Conservation (phyloP, 2,113 vertebrate species). For the Taurulus bubalis region DNA sequence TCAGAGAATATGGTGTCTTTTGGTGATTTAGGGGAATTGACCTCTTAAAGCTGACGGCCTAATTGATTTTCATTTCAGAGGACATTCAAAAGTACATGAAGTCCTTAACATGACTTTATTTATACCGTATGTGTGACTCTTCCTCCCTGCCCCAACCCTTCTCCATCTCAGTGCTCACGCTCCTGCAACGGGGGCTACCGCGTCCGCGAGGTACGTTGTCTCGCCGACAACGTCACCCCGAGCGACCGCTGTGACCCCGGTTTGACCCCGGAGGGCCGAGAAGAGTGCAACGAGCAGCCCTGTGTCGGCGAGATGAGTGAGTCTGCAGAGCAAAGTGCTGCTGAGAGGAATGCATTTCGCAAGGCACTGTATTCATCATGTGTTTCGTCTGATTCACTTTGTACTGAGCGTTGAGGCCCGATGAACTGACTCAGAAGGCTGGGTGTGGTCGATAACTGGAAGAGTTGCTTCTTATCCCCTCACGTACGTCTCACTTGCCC, state of each 20-base stretch:
- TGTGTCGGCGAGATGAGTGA: conserved; percentile 77
- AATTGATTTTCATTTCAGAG: too few relatives aligned
- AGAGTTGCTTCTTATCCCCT: not conserved
- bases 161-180: conserved; percentile 83
- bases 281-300: conserved; percentile 78
- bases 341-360: not conserved
- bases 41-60: too few relatives aligned
- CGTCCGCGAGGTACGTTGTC: conserved; percentile 84
- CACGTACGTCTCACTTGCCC: not conserved
- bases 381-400: not conserved
- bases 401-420: not conserved
- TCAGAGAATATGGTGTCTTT: too few relatives aligned
- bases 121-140: not conserved
- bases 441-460: too few relatives aligned
- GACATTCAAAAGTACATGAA: not conserved
- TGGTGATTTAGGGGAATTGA: too few relatives aligned
- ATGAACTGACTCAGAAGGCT: too few relatives aligned
- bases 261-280: conserved; percentile 73
- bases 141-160: not conserved
- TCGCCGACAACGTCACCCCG: conserved; percentile 77
- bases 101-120: not conserved
- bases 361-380: not conserved
- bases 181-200: conserved; percentile 84
- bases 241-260: conserved; percentile 77
- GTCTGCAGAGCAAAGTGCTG: not conserved